Base-by-base conservation (phyloP, 2,113 vertebrate species). In the Clarias magur region DNA sequence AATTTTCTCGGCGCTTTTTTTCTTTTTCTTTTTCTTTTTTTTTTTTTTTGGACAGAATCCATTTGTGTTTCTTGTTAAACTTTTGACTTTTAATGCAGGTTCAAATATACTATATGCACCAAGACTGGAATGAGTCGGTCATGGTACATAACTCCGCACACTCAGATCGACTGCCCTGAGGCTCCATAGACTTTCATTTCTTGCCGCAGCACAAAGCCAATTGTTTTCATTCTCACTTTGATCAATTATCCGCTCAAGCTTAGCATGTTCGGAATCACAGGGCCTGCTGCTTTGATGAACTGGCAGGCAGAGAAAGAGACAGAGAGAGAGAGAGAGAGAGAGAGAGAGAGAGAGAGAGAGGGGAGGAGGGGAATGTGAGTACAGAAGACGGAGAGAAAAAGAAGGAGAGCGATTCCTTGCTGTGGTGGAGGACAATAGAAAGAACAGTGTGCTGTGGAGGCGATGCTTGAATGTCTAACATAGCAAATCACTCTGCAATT, bases 171-270 rank as follows among this genome's bases (percentile, higher is more conserved):
- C 84, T 89, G 87, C 91, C 92, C 91, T 63, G 82, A 86, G 92
- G 92, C 89, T 89, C 93, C 83, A 93, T 94, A 67, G 92, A 92
- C 93, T 94, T 92, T 89, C 89, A 86, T 87, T 91, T 59, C 56
- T 75, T 80, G 73, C 82, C 86, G 81, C 85, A 84, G 85, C 88
- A 93, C 89, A 94, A 95, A 95, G 94, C 94, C 91, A 93, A 93
- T 92, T 88, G 92, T 94, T 90, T 87, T 90, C 93, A 94, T 94
- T 84, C 94, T 94, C 88, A 93, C 89, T 89, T 92, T 89, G 87
- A 95, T 95, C 94, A 95, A 94, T 95, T 93, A 93, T 91, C 91
- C 91, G 89, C 90, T 94, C 91, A 89, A 88, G 93, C 93, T 91
- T 84, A 89, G 89, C 92, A 87, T 90, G 87, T 88, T 88, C 89